Evolutionary conservation across 2,888 invertebrate genomes (phyloP).

Genomic region (Cephus sareptanus): DNA sequence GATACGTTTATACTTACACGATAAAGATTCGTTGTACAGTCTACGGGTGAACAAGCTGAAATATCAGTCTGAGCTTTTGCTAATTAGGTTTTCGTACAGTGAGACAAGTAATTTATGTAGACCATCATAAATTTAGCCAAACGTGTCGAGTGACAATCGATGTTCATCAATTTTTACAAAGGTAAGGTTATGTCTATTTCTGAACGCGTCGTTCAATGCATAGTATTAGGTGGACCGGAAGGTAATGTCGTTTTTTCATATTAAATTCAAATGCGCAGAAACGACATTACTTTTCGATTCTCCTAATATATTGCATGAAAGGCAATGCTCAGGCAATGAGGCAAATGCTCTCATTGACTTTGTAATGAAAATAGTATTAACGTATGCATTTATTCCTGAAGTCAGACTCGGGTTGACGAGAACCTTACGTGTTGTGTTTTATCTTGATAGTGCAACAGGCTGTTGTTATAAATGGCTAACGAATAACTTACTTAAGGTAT

Average conservation of each 20-base stretch:
- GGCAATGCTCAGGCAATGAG: neutral
- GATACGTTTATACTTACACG: neutral
- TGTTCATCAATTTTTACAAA: neutral
- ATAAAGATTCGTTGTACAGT: neutral
- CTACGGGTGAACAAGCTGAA: neutral
- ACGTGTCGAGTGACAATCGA: neutral
- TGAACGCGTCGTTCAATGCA: no score
- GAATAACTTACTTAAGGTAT: neutral
- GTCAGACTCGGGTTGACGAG: neutral
- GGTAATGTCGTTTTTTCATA: no score
- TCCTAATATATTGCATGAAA: neutral
- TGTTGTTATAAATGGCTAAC: neutral
- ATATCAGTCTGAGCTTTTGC: neutral
- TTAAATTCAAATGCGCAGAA: no score
- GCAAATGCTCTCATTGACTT: neutral
- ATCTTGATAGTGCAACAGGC: neutral
- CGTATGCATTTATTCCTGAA: neutral
- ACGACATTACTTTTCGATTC: no score
- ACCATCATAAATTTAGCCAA: neutral
- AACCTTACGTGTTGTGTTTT: neutral
- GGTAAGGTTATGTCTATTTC: neutral
- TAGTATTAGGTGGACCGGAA: no score
- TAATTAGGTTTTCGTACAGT: neutral
- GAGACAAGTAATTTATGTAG: neutral
- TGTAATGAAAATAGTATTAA: neutral